A percentile compares a stretch with the other conserved stretches of the same genome.
phyloP scores from a whole-genome alignment of 2,888 invertebrate species.

The Helicoverpa assulta region DNA sequence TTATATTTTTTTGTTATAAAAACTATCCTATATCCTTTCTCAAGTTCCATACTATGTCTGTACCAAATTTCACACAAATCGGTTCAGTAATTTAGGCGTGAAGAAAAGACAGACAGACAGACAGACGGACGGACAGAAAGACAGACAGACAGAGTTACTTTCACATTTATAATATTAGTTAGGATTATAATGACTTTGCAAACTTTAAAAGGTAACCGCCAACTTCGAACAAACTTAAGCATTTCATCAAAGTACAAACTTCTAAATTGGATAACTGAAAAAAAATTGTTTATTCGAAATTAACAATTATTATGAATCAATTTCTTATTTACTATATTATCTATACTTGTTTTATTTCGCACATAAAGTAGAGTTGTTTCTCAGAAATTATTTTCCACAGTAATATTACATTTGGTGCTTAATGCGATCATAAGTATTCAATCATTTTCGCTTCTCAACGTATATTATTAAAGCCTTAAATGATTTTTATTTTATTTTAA shows the following conservation, averaged over 20 bases:
- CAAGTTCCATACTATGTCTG: too few relatives aligned
- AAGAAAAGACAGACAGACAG: too few relatives aligned
- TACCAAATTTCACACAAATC: too few relatives aligned
- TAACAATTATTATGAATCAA: conserved; percentile 11
- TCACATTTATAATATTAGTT: too few relatives aligned
- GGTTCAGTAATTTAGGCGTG: too few relatives aligned
- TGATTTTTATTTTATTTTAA: too few relatives aligned
- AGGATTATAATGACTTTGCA: conserved; percentile 43
- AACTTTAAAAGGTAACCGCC: conserved; percentile 44
- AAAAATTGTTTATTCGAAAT: conserved; percentile 35
- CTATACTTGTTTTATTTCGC: conserved; percentile 14
- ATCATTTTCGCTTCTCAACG: neutral
- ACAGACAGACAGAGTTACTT: too few relatives aligned
- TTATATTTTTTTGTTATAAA: too few relatives aligned
- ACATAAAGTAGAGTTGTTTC: too few relatives aligned
- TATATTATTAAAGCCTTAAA: too few relatives aligned
- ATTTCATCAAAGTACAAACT: conserved; percentile 18
- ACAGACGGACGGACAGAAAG: too few relatives aligned
- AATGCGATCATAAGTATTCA: neutral
- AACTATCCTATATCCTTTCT: too few relatives aligned
- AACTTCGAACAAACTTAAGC: conserved; percentile 17
- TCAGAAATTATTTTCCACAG: conserved; percentile 3
- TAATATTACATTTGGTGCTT: neutral
- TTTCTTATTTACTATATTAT: conserved; percentile 8
- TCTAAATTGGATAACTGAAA: conserved; percentile 34